phyloP scores from a whole-genome alignment of 1,140 invertebrate species.

The Diuraphis noxia region DNA sequence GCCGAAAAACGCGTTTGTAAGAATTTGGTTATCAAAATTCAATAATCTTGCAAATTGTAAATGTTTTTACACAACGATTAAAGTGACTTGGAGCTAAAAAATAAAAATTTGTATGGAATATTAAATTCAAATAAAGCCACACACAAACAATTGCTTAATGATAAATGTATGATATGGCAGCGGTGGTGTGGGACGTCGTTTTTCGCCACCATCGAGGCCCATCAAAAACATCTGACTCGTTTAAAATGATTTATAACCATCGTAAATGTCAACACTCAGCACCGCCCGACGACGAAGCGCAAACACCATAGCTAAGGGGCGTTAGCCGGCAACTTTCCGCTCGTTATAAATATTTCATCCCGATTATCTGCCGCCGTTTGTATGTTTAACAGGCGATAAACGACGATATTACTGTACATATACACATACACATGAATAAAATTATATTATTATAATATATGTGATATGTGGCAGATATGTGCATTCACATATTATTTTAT shows the following conservation, averaged over 20 bases:
- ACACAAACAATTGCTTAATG: not conserved
- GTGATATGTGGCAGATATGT: too few species aligned
- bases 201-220: not conserved
- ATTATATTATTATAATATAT: not conserved
- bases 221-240: slow-evolving; percentile 39
- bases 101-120: not conserved
- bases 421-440: not conserved
- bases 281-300: not conserved
- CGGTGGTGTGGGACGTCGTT: not conserved
- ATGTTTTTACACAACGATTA: not conserved
- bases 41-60: not conserved
- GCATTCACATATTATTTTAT: too few species aligned
- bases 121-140: not conserved
- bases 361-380: not conserved
- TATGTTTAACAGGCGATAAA: not conserved
- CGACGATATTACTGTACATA: not conserved
- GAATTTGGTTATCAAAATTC: not conserved
- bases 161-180: not conserved
- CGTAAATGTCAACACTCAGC: slow-evolving; percentile 24
- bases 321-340: not conserved
- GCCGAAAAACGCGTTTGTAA: not conserved
- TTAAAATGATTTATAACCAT: slow-evolving; percentile 46
- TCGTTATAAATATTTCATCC: slow-evolving; percentile 36
- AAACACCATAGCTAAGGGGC: not conserved
- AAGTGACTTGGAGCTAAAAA: not conserved